These are phyloP conservation scores for Pelobates cultripes DNA, from an alignment of 2,797 vertebrate genomes.

Conservation along the genomic window DNA sequence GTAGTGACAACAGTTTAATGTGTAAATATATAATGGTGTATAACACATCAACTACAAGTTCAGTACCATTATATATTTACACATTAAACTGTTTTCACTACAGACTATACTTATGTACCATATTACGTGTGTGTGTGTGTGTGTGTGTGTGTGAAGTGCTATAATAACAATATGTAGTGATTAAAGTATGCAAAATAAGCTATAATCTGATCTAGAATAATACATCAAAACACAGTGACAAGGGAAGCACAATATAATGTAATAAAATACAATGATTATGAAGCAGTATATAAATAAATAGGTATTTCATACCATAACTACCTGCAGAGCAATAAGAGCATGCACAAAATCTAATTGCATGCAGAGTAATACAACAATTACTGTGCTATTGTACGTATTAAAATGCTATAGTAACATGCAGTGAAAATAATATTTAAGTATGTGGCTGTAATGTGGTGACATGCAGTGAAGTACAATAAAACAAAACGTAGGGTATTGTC, in stretches of 20 bases:
- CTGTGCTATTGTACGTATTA: neutral
- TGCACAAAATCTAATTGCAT: neutral
- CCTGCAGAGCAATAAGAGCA: neutral
- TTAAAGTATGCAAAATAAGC: too few species aligned
- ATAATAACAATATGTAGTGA: too few species aligned
- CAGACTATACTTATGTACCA: too few species aligned
- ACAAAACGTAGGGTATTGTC: neutral
- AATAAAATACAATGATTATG: neutral
- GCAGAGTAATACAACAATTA: neutral
- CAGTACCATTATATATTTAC: too few species aligned
- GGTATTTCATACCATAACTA: neutral
- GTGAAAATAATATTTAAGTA: constrained; percentile 1
- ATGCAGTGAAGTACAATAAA: constrained; percentile 1
- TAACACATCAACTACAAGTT: too few species aligned
- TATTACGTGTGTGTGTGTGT: too few species aligned
- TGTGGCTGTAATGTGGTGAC: neutral
- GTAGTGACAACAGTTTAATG: too few species aligned
- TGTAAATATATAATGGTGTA: too few species aligned
- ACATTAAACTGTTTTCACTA: too few species aligned
- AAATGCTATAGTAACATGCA: neutral
- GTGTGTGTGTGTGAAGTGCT: too few species aligned
- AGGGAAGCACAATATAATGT: neutral
- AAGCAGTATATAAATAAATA: neutral
- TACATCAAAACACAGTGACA: neutral
- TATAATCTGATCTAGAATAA: too few species aligned